Evolutionary conservation across 1,140 invertebrate genomes (phyloP), one percentile per base, ranked within the genome.

Genomic region (Drosophila nigrodunni): DNA sequence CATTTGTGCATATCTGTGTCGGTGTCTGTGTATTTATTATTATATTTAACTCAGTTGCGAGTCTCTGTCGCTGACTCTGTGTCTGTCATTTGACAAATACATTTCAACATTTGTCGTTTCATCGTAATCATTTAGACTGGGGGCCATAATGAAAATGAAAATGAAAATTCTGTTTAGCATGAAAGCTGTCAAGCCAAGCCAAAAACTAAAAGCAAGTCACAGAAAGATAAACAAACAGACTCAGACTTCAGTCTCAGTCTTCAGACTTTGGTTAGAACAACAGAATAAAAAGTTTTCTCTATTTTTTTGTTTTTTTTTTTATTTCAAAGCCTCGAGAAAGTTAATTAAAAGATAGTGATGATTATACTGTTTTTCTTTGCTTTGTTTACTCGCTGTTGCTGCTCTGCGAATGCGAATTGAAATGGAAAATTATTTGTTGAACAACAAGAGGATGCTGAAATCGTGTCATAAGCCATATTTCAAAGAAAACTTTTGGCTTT

Each of bases 311-410:
- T 65, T 69, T 88, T 86, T 74, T 62, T 68, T 54, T 77, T 55
- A 74, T 72, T 67, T 41, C 54, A 60, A 49, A 41, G 66, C 61
- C 64, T 54, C 58, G 54, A 65, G 77, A 88, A 88, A 88, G 87
- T 88, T 88, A 88, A 88, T 88, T 88, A 88, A 88, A 89, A 88
- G 83, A 88, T 88, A 88, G 88, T 89, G 80, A 88, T 64, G 77
- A 75, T 69, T 80, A 55, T 80, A 64, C 77, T 75, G 57, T 72
- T 69, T 82, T 58, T 30, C 25, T 30, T 30, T 30, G 25, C 4
- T 15, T 58, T 35, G 37, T 58, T 58, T 41, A 13, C 30, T 50
- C 25, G 18, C 18, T 21, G 18, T 82, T 50, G 15, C 43, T 39
- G 21, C 30, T 50, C 34, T 68, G 52, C 21, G 58, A 55, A 60